phyloP scores from a whole-genome alignment of 2,113 vertebrate genomes.

The Thymallus thymallus region DNA sequence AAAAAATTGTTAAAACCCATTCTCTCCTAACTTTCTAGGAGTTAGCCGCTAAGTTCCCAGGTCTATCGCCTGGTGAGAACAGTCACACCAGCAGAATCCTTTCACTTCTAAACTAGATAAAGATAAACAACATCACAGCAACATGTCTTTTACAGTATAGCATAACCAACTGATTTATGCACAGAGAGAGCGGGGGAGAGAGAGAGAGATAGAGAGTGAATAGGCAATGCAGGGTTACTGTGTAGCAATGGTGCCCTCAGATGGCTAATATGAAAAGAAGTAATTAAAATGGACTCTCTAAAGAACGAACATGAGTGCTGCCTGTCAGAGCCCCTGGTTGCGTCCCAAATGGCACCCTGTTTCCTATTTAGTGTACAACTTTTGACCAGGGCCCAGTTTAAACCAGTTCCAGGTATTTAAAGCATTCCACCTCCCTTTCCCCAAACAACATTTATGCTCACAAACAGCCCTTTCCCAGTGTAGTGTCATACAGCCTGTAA shows the following conservation, averaged over 20 bases:
- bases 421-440: constrained; percentile 51
- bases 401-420: constrained; percentile 51
- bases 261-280: constrained; percentile 53
- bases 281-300: constrained; percentile 16
- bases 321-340: neutral
- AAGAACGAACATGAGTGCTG: neutral
- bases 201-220: neutral
- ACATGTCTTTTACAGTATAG: constrained; percentile 17
- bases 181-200: constrained; percentile 4
- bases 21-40: constrained; percentile 5
- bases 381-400: constrained; percentile 29
- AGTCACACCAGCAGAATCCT: constrained; percentile 5
- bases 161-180: constrained; percentile 17
- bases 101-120: neutral
- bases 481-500: constrained; percentile 30
- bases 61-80: constrained; percentile 10
- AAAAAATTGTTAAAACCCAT: constrained; percentile 50
- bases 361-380: neutral
- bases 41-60: constrained; percentile 3
- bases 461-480: constrained; percentile 54
- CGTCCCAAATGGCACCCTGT: neutral
- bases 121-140: constrained; percentile 8
- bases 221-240: neutral
- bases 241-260: constrained; percentile 61
- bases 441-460: constrained; percentile 46